A percentile compares a stretch with the other conserved stretches of the same genome.
Conservation (phyloP, 2,888 invertebrate species). For the Subacronicta megacephala region DNA sequence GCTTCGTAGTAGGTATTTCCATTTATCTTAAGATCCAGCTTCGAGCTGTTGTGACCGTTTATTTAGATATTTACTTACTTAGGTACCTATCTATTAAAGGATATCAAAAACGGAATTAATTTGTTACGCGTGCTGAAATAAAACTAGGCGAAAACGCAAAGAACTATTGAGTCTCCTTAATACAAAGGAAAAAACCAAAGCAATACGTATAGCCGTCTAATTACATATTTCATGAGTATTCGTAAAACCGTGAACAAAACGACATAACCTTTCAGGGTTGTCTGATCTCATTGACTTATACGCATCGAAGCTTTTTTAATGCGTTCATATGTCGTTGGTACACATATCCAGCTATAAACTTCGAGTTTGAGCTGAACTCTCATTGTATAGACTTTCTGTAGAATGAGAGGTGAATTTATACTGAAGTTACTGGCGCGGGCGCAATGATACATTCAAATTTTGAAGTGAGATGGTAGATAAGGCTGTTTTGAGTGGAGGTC, state of each 20-base stretch:
- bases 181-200: neutral
- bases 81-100: too few species aligned
- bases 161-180: neutral
- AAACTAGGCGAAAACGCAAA: neutral
- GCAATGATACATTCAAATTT: too few species aligned
- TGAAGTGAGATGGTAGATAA: neutral
- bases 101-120: too few species aligned
- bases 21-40: conserved; percentile 11
- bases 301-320: conserved; percentile 52
- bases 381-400: too few species aligned
- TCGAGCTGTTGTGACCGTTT: too few species aligned
- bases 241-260: conserved; percentile 58
- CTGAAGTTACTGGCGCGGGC: conserved; percentile 4
- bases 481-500: neutral
- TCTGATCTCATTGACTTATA: conserved; percentile 68
- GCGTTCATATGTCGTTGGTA: conserved; percentile 1
- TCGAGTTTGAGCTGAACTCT: too few species aligned
- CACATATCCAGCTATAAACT: too few species aligned
- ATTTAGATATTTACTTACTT: too few species aligned
- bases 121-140: too few species aligned
- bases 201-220: neutral
- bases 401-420: too few species aligned
- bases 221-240: neutral
- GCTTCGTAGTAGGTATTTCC: conserved; percentile 27
- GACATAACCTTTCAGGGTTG: conserved; percentile 74